Percentiles rank a stretch among this genome's conserved stretches.
These are phyloP conservation scores for Melanotaenia pygmaea DNA, from an alignment of 2,797 vertebrate species.

Conservation along the genomic window DNA sequence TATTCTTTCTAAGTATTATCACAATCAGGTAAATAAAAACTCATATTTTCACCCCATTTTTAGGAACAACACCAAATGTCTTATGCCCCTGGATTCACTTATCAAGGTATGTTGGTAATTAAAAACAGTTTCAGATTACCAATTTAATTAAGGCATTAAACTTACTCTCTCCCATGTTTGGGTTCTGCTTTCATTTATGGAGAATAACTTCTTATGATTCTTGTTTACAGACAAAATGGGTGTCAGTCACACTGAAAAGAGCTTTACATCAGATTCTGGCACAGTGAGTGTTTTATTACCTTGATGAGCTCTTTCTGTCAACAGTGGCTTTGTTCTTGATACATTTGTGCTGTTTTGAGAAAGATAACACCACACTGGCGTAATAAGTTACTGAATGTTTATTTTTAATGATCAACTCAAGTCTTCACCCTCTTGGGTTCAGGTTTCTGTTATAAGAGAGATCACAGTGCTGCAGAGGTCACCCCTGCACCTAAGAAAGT, in stretches of 20 bases:
- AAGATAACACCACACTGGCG: not conserved
- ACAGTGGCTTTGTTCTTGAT: not conserved
- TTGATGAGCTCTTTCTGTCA: not conserved
- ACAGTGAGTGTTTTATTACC: constrained; percentile 50
- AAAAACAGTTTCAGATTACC: not conserved
- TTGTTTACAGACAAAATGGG: constrained; percentile 56
- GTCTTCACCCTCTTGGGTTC: not conserved
- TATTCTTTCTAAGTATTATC: not conserved
- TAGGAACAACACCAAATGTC: constrained; percentile 73
- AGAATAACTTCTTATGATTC: constrained; percentile 17
- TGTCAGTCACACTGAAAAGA: constrained; percentile 53
- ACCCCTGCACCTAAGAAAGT: not conserved
- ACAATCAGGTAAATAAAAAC: not conserved
- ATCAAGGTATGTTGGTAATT: constrained; percentile 57
- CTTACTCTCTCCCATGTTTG: not conserved
- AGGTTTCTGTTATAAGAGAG: not conserved
- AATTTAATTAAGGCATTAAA: not conserved
- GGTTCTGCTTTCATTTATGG: not conserved
- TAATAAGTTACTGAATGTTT: not conserved
- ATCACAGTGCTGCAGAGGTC: not conserved
- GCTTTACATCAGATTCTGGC: constrained; percentile 59
- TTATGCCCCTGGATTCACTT: constrained; percentile 55
- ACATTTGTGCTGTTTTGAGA: not conserved
- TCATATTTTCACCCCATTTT: constrained; percentile 34
- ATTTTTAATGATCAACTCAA: constrained; percentile 4